phyloP scores from a whole-genome alignment of 2,113 vertebrate species.

The Sula dactylatra region DNA sequence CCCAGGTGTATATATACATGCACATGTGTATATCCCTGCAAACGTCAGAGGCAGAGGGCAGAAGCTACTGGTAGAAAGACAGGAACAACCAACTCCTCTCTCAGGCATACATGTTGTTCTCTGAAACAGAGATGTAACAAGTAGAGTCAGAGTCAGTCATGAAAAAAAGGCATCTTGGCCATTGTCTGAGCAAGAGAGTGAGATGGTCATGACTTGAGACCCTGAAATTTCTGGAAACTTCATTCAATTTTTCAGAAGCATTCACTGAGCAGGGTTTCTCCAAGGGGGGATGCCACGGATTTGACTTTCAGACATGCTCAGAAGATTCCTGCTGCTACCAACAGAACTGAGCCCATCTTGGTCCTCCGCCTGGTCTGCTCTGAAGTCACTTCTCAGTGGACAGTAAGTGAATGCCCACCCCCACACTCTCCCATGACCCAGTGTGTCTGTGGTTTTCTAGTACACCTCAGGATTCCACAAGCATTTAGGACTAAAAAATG shows the following conservation, averaged over 20 bases:
- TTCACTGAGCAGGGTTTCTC: background rate
- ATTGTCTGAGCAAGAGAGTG: background rate
- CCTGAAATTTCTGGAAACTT: background rate
- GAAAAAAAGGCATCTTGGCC: background rate
- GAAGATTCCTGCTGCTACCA: background rate
- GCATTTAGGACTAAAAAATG: background rate
- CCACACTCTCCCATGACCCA: background rate
- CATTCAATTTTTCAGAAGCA: background rate
- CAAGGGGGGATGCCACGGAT: background rate
- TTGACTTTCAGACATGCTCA: background rate
- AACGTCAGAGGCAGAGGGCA: background rate
- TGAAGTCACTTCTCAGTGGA: background rate
- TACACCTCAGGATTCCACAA: background rate
- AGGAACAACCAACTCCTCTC: background rate
- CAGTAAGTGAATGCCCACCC: background rate
- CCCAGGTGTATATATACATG: background rate
- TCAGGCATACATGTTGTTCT: background rate
- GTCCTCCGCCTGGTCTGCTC: background rate
- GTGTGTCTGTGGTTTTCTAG: background rate
- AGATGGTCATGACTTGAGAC: background rate
- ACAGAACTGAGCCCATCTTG: background rate
- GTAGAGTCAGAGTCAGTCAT: background rate
- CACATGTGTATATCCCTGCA: fast-evolving
- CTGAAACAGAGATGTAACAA: background rate
- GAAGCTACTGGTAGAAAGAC: background rate